Percentiles rank a stretch among this genome's conserved stretches.
Conservation (phyloP, 1,140 invertebrate species). For the Bombus consobrinus region DNA sequence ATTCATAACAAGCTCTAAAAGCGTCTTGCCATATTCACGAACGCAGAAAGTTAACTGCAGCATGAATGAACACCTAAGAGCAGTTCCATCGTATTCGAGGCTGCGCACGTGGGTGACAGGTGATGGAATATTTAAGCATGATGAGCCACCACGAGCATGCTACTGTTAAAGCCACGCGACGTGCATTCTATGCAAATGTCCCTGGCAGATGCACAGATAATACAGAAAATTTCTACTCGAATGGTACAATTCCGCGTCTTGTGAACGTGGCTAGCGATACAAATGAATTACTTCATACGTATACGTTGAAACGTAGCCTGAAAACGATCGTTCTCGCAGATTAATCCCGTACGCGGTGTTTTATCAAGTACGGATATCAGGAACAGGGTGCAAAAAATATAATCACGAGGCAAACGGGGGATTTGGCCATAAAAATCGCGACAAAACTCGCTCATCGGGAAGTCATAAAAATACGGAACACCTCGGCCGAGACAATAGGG, state of each 20-base stretch:
- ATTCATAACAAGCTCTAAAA: not conserved
- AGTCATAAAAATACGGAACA: constrained; percentile 37
- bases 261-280: not conserved
- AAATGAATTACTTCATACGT: not conserved
- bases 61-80: constrained; percentile 14
- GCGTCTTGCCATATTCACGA: not conserved
- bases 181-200: constrained; percentile 78
- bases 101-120: constrained; percentile 74
- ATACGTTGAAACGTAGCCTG: no score
- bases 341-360: constrained; percentile 7
- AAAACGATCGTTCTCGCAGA: not conserved
- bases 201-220: constrained; percentile 62
- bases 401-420: not conserved
- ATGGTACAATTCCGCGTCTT: not conserved
- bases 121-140: constrained; percentile 75
- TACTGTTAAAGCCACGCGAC: constrained; percentile 70
- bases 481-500: not conserved
- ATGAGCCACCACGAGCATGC: constrained; percentile 61
- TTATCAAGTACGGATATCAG: not conserved
- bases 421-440: constrained; percentile 6
- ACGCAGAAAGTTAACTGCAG: not conserved
- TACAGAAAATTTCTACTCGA: constrained; percentile 55
- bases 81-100: constrained; percentile 14
- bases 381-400: not conserved
- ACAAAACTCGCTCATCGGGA: constrained; percentile 1